Base-by-base conservation (phyloP, 92 coral and sea anemone species). In the Montipora capitata region DNA sequence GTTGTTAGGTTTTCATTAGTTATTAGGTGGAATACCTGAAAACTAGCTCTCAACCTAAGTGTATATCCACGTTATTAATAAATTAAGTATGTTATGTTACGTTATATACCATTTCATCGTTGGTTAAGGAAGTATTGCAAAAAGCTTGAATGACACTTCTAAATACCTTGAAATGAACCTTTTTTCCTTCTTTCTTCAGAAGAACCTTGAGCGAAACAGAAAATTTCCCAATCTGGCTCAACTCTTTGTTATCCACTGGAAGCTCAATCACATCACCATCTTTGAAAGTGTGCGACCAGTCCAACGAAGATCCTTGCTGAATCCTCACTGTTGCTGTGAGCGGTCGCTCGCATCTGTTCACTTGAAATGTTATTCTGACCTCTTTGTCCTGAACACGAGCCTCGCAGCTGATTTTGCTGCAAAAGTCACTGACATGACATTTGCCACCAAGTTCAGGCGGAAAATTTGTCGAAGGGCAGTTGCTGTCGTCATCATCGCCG, bases 301-400 rank as follows among this genome's bases (percentile, higher is more conserved):
- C 75, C 4, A 76, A 76, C 41, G 35, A 62, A 52, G 59, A 84
- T 3, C 85, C 87, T 6, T 43, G 65, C 39, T 69, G 79, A 66
- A 89, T 59, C 17, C 83, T 82, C n/a, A 85, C 75, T 51, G 92
- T 89, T 16, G 81, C 92, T 9, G 88, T 75, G 10, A 89, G 69
- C 62, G 92, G 92, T 7, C 82, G 84, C 52, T 76, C 80, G 39
- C 92, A 89, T 68, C 81, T 76, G 84, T 82, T 85, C 5, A 83
- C 66, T 66, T 83, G 76, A 49, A 89, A 74, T 42, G 43, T 70
- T 10, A 89, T 13, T 2, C 80, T 89, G 57, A 78, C 62, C 43
- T 43, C 65, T 40, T 83, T 83, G 4, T 57, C 64, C 51, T 16
- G 45, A 4, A 75, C 86, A 12, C 48, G 64, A 64, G 62, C 70